phyloP scores from a whole-genome alignment of 2,797 vertebrate species.

The Ibycter americanus region DNA sequence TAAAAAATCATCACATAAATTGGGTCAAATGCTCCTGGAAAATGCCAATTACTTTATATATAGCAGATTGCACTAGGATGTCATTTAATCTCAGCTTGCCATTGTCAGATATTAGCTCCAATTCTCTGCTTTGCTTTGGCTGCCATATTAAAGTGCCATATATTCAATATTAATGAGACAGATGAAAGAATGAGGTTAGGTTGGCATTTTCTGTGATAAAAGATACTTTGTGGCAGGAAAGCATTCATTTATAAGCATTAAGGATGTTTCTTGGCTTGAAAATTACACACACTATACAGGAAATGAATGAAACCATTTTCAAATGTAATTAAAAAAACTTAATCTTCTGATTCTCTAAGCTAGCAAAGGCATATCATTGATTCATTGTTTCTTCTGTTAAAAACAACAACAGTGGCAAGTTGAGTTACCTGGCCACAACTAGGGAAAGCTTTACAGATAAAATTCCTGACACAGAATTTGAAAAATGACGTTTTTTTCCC shows the following conservation, averaged over 20 bases:
- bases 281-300: neutral
- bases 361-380: neutral
- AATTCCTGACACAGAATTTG: neutral
- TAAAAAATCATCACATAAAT: neutral
- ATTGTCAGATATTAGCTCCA: conserved; percentile 49
- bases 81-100: conserved; percentile 18
- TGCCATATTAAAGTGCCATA: neutral
- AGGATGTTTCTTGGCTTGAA: neutral
- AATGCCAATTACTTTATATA: conserved; percentile 45
- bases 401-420: neutral
- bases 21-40: conserved; percentile 27
- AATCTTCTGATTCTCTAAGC: neutral
- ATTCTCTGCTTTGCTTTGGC: neutral
- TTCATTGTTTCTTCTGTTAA: neutral
- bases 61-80: neutral
- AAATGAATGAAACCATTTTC: neutral
- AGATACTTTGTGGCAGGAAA: neutral
- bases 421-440: neutral
- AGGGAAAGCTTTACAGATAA: neutral
- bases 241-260: neutral
- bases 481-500: accelerated
- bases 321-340: neutral
- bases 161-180: conserved; percentile 58
- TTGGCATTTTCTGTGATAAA: conserved; percentile 10
- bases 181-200: conserved; percentile 21